Conservation (phyloP, 2,797 vertebrate species). For the Hozukius guyotensis region DNA sequence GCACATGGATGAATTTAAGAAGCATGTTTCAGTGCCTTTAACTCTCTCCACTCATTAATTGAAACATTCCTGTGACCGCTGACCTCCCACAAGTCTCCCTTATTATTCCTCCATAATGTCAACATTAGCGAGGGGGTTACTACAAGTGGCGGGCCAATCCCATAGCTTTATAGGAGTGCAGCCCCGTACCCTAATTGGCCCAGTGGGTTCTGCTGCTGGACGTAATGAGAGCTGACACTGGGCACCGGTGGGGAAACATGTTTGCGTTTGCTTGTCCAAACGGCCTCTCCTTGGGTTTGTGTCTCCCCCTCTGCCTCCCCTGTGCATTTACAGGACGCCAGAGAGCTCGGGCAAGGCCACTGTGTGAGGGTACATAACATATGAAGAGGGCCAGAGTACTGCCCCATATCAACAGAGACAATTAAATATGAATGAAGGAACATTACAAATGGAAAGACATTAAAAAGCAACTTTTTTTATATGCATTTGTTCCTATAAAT, state of each 20-base stretch:
- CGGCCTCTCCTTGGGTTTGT: constrained; percentile 7
- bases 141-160: constrained; percentile 9
- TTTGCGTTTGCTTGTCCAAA: constrained; percentile 36
- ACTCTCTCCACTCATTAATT: constrained; percentile 15
- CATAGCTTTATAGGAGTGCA: constrained; percentile 5
- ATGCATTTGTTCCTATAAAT: neutral
- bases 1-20: neutral
- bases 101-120: constrained; percentile 45
- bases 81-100: constrained; percentile 30
- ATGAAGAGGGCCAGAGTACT: neutral
- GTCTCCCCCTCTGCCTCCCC: neutral
- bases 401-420: constrained; percentile 2
- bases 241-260: constrained; percentile 50
- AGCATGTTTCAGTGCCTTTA: neutral
- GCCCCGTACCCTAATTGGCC: constrained; percentile 50
- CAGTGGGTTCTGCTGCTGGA: constrained; percentile 24
- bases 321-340: constrained; percentile 8
- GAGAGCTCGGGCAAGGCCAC: neutral
- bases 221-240: constrained; percentile 66
- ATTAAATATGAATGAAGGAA: constrained; percentile 17
- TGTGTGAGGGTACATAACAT: neutral
- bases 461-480: neutral
- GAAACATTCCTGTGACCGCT: constrained; percentile 48
- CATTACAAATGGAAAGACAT: constrained; percentile 7
- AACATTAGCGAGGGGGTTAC: constrained; percentile 13